Evolutionary conservation across 2,888 invertebrate species (phyloP), one percentile per base, ranked within the genome.

Genomic region (Papilio protenor): DNA sequence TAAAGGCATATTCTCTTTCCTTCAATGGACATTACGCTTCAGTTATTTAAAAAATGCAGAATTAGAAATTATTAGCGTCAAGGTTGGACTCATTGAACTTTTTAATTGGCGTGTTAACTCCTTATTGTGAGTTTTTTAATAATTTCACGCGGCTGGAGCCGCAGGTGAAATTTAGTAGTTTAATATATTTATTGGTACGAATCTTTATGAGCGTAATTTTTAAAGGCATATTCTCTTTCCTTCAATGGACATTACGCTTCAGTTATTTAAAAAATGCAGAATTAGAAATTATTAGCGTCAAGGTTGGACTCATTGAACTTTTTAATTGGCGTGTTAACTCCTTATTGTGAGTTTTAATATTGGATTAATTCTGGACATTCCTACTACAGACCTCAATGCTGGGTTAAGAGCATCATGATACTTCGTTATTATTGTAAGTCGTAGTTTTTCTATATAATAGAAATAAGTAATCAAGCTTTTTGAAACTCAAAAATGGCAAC

Each of bases 331-430:
- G 66, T 69, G 66, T 69, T 69, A 69, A 69, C 45, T 69, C 45
- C 66, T 69, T 69, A 69, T 69, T 69, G 66, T 69, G 66, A 69
- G 66, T 69, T 69, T 66, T 69, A 69, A 69, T 69, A 45, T 69
- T 21, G 66, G 66, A 45, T 45, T 66, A 66, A 66, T 40, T 11
- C n/a, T 45, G 66, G 33, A 21, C 66, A 45, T 69, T 21, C n/a
- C n/a, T 4, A 66, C 1, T 40, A 11, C n/a, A 33, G 61, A 33
- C 61, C 33, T 1, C 11, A 33, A 14, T 27, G 33, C 18, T 45
- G 40, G 40, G 45, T 11, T 66, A 27, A 66, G n/a, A 18, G 66
- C 2, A 18, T 27, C 2, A 61, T 18, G 27, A 18, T 2, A 11
- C 1, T 66, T 33, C 6, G 14, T 4, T 27, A 14, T 61, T 23